Conservation (phyloP, 37 sponge, comb jelly and placozoan genomes). For the Halisarca cf. caerulea region DNA sequence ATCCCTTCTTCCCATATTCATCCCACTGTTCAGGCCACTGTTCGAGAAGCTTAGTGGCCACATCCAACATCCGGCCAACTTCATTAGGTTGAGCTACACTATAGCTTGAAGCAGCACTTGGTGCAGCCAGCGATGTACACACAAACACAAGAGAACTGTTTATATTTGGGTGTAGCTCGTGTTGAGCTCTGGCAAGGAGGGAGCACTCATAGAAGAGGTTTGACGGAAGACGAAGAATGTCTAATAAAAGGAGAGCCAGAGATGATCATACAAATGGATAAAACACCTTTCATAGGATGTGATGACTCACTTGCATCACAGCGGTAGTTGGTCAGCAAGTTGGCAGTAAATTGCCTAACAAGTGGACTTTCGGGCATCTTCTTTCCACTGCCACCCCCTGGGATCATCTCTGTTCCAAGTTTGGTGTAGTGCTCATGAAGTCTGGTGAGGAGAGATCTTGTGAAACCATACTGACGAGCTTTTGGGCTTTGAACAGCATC, state of each 20-base stretch:
- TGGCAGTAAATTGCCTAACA: background rate
- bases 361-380: background rate
- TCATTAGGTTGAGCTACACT: background rate
- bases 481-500: slow-evolving; percentile 49
- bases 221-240: slow-evolving; percentile 67
- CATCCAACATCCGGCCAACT: background rate
- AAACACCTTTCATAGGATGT: too few species aligned
- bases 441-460: slow-evolving; percentile 56
- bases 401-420: background rate
- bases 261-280: too few species aligned
- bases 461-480: slow-evolving; percentile 55
- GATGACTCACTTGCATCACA: slow-evolving; percentile 52
- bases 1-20: background rate
- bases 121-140: slow-evolving; percentile 7
- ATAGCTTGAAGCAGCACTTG: background rate
- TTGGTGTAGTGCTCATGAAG: slow-evolving; percentile 40
- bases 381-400: background rate
- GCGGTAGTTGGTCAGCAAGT: slow-evolving; percentile 62
- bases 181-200: slow-evolving; percentile 31
- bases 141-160: slow-evolving; percentile 24
- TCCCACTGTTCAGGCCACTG: slow-evolving; percentile 13
- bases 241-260: slow-evolving; percentile 20
- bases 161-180: slow-evolving; percentile 30
- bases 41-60: background rate
- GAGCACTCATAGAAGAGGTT: slow-evolving; percentile 68